A percentile compares a stretch with the other conserved stretches of the same genome.
phyloP scores from a whole-genome alignment of 2,888 invertebrate genomes.

The Ophonus ardosiacus region DNA sequence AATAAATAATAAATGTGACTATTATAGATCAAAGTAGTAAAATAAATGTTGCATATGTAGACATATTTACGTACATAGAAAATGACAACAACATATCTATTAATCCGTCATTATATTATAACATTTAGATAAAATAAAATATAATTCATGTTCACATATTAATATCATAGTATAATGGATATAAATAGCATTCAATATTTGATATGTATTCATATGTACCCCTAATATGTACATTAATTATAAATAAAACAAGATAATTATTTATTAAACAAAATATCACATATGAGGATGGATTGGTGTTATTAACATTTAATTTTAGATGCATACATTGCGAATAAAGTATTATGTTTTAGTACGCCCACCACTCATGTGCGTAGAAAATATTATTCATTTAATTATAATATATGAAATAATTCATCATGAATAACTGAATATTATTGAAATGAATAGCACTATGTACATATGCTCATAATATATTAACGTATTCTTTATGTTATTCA shows the following conservation, averaged over 20 bases:
- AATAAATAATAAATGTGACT: no score
- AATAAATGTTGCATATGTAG: no score
- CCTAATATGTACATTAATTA: not conserved
- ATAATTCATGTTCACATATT: not conserved
- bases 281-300: not conserved
- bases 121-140: not conserved
- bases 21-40: no score
- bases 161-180: not conserved
- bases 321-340: no score
- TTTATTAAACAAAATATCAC: not conserved
- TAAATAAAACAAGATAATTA: not conserved
- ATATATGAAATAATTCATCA: not conserved
- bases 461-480: not conserved
- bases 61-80: not conserved
- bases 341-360: no score
- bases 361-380: not conserved
- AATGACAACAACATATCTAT: not conserved
- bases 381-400: not conserved
- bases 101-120: not conserved
- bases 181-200: not conserved
- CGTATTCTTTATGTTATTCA: not conserved
- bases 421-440: not conserved
- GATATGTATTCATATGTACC: not conserved
- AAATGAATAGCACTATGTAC: not conserved
- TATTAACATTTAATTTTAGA: not conserved